Evolutionary conservation across 2,113 vertebrate genomes (phyloP), one percentile per base, ranked within the genome.

Genomic region (Eonycteris spelaea): DNA sequence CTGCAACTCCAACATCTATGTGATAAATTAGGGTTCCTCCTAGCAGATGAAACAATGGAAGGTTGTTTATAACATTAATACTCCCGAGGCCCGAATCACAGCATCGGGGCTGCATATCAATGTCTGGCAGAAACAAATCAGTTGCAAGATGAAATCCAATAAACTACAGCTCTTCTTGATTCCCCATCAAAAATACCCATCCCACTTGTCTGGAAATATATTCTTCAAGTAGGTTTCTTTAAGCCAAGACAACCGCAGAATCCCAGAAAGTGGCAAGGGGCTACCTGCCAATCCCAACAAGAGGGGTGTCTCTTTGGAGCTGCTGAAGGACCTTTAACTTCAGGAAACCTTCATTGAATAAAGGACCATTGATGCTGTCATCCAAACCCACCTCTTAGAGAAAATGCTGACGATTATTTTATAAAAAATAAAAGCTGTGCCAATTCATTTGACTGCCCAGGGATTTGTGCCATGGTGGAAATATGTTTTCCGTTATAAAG

Each of bases 101-200:
- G 79, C 79, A 82, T 68, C 75, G 1, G 83, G 86, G 78, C 40
- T 92, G 71, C 90, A 78, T 67, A 95, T 88, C 74, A 94, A 71
- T 1, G 26, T 93, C 83, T 92, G 95, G 97, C 91, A 97, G 86
- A 96, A 97, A 97, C 91, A 97, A 97, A 97, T 95, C 90, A 95
- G 95, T 28, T 92, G 79, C 40, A 40, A 92, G 97, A 97, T 92
- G 95, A 96, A 97, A 97, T 95, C 91, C 90, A 95, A 96, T 90
- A 95, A 97, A 93, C 91, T 59, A 79, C 68, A 82, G 30, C 38
- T 94, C 74, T 83, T 86, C 90, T 95, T 1, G 0, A 90, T 79
- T 79, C 86, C 79, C 35, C 82, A 87, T 97, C 91, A 93, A 94
- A 95, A 92, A 88, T 33, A 86, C 77, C 88, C 55, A 78, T 63